Evolutionary conservation across 2,113 vertebrate genomes (phyloP).

Genomic region (Tachysurus vachellii): DNA sequence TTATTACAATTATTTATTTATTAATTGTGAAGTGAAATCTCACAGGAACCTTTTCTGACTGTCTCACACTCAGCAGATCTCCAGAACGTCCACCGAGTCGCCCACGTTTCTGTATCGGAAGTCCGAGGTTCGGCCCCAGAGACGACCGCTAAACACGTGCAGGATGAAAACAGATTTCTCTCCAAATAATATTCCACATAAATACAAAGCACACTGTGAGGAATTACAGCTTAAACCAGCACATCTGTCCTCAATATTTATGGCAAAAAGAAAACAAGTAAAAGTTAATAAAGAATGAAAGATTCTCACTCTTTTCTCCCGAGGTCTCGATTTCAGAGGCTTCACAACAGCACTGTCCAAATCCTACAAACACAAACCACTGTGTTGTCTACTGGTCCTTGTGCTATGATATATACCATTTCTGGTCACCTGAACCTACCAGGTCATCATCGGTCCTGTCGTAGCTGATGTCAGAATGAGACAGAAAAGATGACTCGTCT

Average conservation of each 20-base stretch:
- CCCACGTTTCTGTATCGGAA: constrained; percentile 46
- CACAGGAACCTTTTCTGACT: constrained; percentile 66
- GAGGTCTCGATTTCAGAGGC: constrained; percentile 68
- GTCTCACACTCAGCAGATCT: constrained; percentile 58
- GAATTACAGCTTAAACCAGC: neutral
- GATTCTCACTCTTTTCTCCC: constrained; percentile 69
- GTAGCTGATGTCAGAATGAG: constrained; percentile 86
- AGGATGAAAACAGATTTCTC: neutral
- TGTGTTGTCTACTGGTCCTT: neutral
- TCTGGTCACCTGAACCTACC: constrained; percentile 63
- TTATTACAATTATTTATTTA: neutral
- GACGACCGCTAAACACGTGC: constrained; percentile 68
- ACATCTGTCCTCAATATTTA: neutral
- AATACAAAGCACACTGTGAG: neutral
- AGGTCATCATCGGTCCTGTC: constrained; percentile 81
- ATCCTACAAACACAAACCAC: constrained; percentile 61
- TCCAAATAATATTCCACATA: neutral
- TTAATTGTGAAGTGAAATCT: neutral
- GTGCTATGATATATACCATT: neutral
- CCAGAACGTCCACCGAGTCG: constrained; percentile 55
- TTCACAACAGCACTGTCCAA: constrained; percentile 65
- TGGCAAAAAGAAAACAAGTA: neutral
- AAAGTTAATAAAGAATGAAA: neutral
- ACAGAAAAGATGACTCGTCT: constrained; percentile 82
- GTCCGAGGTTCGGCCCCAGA: constrained; percentile 52